Percentiles rank a stretch among this genome's conserved stretches.
These are phyloP conservation scores for Calypte anna DNA, from an alignment of 2,113 vertebrate genomes.

Conservation along the genomic window DNA sequence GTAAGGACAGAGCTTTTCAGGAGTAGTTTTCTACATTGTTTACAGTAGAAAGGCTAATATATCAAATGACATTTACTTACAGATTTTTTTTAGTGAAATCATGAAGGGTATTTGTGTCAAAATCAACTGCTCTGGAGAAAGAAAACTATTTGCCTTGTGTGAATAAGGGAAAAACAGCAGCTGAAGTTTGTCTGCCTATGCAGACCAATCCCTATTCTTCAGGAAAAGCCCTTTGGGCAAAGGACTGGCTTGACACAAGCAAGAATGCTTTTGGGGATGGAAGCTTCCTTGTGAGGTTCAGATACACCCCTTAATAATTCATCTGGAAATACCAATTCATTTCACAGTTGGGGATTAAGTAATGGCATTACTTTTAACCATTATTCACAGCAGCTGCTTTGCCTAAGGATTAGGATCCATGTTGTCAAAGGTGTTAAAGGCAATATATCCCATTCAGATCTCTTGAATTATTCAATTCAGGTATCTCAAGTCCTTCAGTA, in stretches of 20 bases:
- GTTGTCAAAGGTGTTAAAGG: neutral
- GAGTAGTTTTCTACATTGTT: neutral
- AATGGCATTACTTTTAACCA: conserved; percentile 41
- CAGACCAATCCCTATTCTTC: neutral
- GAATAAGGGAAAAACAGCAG: neutral
- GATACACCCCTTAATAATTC: neutral
- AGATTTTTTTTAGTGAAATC: neutral
- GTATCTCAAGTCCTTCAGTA: neutral
- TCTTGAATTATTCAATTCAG: neutral
- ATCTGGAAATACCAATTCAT: neutral
- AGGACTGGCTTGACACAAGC: conserved; percentile 2
- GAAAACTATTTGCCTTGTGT: neutral
- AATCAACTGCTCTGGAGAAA: neutral
- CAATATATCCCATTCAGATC: neutral
- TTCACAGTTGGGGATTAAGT: conserved; percentile 36
- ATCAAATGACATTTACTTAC: neutral
- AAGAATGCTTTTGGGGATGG: neutral
- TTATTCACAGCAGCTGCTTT: neutral
- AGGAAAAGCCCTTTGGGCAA: neutral
- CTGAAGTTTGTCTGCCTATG: neutral
- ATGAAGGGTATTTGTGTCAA: neutral
- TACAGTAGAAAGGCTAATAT: neutral
- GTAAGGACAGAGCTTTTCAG: neutral
- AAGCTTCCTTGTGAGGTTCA: conserved; percentile 22
- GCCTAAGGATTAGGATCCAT: neutral